Conservation (phyloP, 2,797 vertebrate species). For the Gymnocypris eckloni region DNA sequence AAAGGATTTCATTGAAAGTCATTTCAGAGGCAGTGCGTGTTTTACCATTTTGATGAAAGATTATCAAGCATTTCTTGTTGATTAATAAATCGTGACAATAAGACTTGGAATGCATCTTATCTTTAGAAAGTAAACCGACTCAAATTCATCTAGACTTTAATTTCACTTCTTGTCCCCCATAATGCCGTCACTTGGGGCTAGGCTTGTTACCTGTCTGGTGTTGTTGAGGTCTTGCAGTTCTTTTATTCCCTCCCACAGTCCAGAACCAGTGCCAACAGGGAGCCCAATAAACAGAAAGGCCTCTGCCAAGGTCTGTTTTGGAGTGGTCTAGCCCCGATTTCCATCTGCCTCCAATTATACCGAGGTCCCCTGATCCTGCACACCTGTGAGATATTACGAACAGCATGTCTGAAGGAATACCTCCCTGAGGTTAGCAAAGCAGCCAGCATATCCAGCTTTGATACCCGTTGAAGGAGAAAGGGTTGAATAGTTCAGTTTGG, state of each 20-base stretch:
- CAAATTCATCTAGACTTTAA: neutral
- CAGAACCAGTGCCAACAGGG: constrained; percentile 68
- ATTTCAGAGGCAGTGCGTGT: neutral
- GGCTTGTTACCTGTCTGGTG: constrained; percentile 73
- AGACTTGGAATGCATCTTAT: neutral
- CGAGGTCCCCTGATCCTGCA: constrained; percentile 66
- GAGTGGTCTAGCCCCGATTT: constrained; percentile 63
- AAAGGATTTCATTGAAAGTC: neutral
- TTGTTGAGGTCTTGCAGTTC: constrained; percentile 57
- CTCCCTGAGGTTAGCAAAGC: constrained; percentile 69
- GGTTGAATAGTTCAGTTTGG: constrained; percentile 74
- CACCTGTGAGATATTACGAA: constrained; percentile 79
- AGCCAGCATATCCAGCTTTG: constrained; percentile 63
- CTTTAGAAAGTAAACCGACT: neutral
- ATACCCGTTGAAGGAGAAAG: constrained; percentile 62
- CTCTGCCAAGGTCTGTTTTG: constrained; percentile 74
- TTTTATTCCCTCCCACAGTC: constrained; percentile 69
- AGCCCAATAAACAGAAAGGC: constrained; percentile 75
- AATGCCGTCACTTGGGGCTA: constrained; percentile 61
- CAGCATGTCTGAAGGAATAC: constrained; percentile 75
- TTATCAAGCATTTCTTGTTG: neutral
- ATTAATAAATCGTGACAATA: neutral
- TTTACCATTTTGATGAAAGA: neutral
- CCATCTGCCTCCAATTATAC: constrained; percentile 76
- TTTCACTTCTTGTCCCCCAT: constrained; percentile 28